Conservation (phyloP, 2,113 vertebrate species). For the Muntiacus muntjak region DNA sequence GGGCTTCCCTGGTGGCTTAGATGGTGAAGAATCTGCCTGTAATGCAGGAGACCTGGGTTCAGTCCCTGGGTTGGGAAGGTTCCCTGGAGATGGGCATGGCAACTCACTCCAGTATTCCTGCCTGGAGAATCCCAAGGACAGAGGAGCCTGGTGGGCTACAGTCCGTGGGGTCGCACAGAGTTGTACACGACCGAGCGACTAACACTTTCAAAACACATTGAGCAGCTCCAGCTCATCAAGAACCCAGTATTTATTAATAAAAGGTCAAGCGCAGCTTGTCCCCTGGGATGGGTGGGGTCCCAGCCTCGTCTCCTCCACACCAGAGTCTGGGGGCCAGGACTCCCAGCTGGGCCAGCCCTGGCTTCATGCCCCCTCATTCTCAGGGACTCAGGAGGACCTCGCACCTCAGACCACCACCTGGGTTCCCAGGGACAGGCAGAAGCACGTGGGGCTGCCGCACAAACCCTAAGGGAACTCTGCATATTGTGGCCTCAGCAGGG, state of each 20-base stretch:
- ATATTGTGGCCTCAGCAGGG: not conserved
- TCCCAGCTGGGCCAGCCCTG: not conserved
- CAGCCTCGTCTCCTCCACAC: not conserved
- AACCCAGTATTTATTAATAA: rapidly evolving
- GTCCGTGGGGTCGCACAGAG: not conserved
- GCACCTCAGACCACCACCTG: rapidly evolving
- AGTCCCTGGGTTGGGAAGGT: not conserved
- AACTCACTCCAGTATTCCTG: not conserved
- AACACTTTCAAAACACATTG: not conserved
- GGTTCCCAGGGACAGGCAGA: not conserved
- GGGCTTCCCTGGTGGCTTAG: not conserved
- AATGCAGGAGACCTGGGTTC: not conserved
- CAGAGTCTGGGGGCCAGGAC: not conserved
- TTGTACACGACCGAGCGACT: not conserved
- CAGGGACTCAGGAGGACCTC: not conserved
- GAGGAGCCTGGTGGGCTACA: not conserved
- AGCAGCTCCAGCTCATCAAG: not conserved
- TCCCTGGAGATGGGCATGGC: not conserved
- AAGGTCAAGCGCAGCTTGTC: rapidly evolving
- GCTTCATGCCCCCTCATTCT: not conserved
- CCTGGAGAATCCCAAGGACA: not conserved
- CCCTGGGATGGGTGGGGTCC: too few relatives aligned
- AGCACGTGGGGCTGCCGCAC: rapidly evolving
- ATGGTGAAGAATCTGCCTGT: not conserved
- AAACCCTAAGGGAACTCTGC: not conserved